Conservation (phyloP, 2,888 invertebrate species). For the Orchesellides sinensis region DNA sequence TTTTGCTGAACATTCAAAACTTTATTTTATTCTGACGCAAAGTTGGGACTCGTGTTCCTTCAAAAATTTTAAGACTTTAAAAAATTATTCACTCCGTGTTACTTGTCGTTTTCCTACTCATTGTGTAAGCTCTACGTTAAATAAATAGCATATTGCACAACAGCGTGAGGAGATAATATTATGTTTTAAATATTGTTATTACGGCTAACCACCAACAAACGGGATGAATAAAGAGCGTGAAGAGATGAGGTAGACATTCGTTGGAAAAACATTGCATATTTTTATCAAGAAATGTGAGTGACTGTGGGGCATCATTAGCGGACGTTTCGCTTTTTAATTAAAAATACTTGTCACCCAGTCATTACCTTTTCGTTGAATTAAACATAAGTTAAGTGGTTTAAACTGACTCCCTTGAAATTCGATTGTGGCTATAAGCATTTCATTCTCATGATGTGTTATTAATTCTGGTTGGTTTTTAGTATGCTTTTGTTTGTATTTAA, state of each 20-base stretch:
- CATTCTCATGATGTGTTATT: no score
- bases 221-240: background rate
- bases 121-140: constrained; percentile 8
- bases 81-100: constrained; percentile 26
- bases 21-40: constrained; percentile 4
- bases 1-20: constrained; percentile 23
- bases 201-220: background rate
- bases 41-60: constrained; percentile 10
- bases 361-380: no score
- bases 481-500: no score
- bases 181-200: constrained; percentile 5
- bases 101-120: background rate
- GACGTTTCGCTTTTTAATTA: constrained; percentile 33
- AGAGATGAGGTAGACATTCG: background rate
- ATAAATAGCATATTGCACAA: constrained; percentile 40
- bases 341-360: constrained; percentile 28
- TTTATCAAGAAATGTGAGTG: background rate
- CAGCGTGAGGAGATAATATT: constrained; percentile 19
- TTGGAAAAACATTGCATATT: background rate
- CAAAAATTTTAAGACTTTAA: constrained; percentile 8
- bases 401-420: no score
- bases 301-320: constrained; percentile 1
- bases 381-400: no score
- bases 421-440: no score
- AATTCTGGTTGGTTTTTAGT: no score